Evolutionary conservation across 2,888 invertebrate genomes (phyloP).

Genomic region (Xylocampa areola): DNA sequence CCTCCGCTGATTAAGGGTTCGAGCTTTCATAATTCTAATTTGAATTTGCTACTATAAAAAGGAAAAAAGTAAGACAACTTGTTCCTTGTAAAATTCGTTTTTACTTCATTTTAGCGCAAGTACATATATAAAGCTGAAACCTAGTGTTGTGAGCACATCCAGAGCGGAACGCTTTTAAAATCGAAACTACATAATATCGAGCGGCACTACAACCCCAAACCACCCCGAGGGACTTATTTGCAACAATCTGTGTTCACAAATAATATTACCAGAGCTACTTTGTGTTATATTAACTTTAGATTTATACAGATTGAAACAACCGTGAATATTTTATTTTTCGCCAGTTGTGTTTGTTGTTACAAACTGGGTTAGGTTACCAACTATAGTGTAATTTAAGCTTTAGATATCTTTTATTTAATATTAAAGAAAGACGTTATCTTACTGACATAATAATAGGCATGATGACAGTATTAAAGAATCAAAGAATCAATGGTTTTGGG

Average conservation of each 20-base stretch:
- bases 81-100: conserved; percentile 6
- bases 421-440: no score
- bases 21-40: conserved; percentile 19
- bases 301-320: conserved; percentile 49
- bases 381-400: conserved; percentile 12
- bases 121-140: conserved; percentile 22
- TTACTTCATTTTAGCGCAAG: conserved; percentile 20
- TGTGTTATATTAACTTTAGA: conserved; percentile 55
- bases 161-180: conserved; percentile 58
- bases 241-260: conserved; percentile 75
- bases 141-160: conserved; percentile 39
- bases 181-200: conserved; percentile 63
- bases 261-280: conserved; percentile 68
- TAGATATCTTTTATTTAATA: no score
- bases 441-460: no score
- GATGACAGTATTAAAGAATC: no score
- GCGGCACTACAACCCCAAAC: conserved; percentile 57
- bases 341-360: conserved; percentile 11
- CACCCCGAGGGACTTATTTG: conserved; percentile 71
- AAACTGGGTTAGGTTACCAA: conserved; percentile 8
- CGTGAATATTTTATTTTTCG: conserved; percentile 34
- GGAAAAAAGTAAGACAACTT: conserved; percentile 13
- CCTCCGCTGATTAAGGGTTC: no score
- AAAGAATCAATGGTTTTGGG: no score
- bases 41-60: conserved; percentile 3